A percentile compares a stretch with the other conserved stretches of the same genome.
Conservation (phyloP, 1,140 invertebrate genomes). For the Danaus melanippus region DNA sequence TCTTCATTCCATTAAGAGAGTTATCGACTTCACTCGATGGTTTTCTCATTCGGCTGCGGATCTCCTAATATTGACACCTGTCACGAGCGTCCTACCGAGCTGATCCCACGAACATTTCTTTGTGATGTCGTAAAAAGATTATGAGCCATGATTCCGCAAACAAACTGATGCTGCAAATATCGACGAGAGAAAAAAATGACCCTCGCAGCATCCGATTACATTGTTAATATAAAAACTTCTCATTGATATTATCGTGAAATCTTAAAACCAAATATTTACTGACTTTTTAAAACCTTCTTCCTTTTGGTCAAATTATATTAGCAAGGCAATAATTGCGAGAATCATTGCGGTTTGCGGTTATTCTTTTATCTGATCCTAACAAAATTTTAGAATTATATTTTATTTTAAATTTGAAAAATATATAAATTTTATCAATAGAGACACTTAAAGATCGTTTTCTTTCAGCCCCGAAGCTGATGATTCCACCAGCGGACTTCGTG, state of each 20-base stretch:
- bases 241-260: too few relatives aligned
- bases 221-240: slow-evolving; percentile 1
- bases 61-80: slow-evolving; percentile 55
- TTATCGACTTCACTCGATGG: too few relatives aligned
- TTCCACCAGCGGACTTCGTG: slow-evolving; percentile 64
- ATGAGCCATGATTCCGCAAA: slow-evolving; percentile 33
- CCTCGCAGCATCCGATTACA: slow-evolving; percentile 5
- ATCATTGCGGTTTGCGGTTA: too few relatives aligned
- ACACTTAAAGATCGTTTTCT: slow-evolving; percentile 34
- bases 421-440: background rate
- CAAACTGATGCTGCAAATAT: slow-evolving; percentile 36
- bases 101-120: slow-evolving; percentile 33
- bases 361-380: too few relatives aligned
- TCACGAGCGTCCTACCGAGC: slow-evolving; percentile 32
- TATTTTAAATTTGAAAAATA: too few relatives aligned
- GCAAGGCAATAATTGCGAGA: too few relatives aligned
- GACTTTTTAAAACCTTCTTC: too few relatives aligned
- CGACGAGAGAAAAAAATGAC: slow-evolving; percentile 9
- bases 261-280: too few relatives aligned
- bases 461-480: slow-evolving; percentile 80
- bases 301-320: too few relatives aligned
- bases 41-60: too few relatives aligned
- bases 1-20: too few relatives aligned
- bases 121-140: slow-evolving; percentile 18
- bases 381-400: too few relatives aligned